These are phyloP conservation scores for Thaumetopoea pityocampa DNA, from an alignment of 1,140 invertebrate genomes.

Conservation along the genomic window DNA sequence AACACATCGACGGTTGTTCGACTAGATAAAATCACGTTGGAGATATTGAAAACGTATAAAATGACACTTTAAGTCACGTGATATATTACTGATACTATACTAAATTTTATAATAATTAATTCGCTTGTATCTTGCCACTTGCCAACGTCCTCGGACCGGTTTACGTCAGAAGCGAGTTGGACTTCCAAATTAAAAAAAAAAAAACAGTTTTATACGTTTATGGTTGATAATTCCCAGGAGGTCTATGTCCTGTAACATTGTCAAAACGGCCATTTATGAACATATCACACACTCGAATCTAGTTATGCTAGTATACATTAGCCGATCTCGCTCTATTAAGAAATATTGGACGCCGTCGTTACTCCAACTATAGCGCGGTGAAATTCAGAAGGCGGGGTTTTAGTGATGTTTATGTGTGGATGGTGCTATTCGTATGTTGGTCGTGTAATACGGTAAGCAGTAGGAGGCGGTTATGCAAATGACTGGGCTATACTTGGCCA, in stretches of 20 bases:
- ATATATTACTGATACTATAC: too few species aligned
- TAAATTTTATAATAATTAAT: too few species aligned
- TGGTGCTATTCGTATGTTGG: slow-evolving; percentile 31
- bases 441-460: slow-evolving; percentile 60
- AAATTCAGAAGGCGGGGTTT: slow-evolving; percentile 13
- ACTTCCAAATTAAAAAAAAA: too few species aligned
- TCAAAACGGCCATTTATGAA: slow-evolving; percentile 22
- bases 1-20: too few species aligned
- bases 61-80: too few species aligned
- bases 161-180: too few species aligned
- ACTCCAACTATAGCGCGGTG: slow-evolving; percentile 15
- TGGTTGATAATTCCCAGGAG: slow-evolving; percentile 6
- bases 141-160: too few species aligned
- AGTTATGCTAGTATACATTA: slow-evolving; percentile 28
- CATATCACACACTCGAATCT: slow-evolving; percentile 25
- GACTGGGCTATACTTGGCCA: slow-evolving; percentile 62
- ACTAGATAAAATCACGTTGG: too few species aligned
- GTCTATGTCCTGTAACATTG: slow-evolving; percentile 17
- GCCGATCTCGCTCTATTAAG: slow-evolving; percentile 27
- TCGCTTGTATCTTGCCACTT: too few species aligned
- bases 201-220: too few species aligned
- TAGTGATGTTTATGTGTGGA: slow-evolving; percentile 2
- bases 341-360: slow-evolving; percentile 30
- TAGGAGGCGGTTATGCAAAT: slow-evolving; percentile 67
- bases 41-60: too few species aligned